These are phyloP conservation scores for Atractosteus spatula DNA, from an alignment of 2,113 vertebrate species.

Conservation along the genomic window DNA sequence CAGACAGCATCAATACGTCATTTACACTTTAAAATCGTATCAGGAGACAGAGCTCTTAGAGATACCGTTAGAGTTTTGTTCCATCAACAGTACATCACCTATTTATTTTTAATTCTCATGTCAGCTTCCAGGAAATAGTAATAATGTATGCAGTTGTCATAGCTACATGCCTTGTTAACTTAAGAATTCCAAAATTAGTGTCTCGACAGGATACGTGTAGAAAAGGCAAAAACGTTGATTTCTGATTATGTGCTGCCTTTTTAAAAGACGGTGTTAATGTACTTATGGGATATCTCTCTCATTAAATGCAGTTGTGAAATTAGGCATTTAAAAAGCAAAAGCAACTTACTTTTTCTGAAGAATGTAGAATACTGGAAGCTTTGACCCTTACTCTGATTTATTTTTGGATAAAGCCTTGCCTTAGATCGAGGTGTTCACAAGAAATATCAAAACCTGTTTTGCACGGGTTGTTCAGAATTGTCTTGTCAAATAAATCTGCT, in stretches of 20 bases:
- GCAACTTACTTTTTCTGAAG: background rate
- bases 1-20: background rate
- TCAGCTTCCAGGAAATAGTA: constrained; percentile 1
- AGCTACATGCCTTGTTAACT: background rate
- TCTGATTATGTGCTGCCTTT: background rate
- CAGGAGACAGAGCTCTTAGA: background rate
- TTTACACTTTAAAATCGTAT: constrained; percentile 2
- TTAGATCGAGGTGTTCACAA: too few species aligned
- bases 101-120: constrained; percentile 7
- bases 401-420: too few species aligned
- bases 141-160: background rate
- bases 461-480: too few species aligned
- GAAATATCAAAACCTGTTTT: too few species aligned
- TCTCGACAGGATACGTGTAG: background rate
- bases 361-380: too few species aligned
- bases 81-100: background rate
- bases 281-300: constrained; percentile 8
- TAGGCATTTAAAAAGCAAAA: constrained; percentile 25
- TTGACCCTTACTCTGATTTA: too few species aligned
- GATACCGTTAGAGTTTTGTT: background rate
- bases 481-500: too few species aligned
- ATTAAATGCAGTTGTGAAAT: constrained; percentile 23
- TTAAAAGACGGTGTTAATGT: constrained; percentile 4
- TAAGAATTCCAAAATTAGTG: background rate
- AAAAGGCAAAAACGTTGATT: background rate